Conservation (phyloP, 2,113 vertebrate species). For the Cebus imitator region DNA sequence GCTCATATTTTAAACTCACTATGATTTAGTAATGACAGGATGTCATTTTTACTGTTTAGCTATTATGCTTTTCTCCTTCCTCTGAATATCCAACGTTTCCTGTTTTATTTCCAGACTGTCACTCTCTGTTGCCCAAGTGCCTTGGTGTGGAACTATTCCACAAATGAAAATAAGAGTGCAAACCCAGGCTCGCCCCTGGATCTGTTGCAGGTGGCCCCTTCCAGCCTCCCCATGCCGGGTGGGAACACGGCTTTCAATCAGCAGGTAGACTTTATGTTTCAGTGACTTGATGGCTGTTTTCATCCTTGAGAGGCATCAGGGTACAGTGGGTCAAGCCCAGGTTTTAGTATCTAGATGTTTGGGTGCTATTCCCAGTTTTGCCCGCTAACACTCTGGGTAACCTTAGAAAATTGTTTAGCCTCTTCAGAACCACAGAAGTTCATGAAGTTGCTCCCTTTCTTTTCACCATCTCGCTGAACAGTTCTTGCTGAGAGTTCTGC, state of each 20-base stretch:
- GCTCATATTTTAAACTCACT: neutral
- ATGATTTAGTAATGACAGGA: neutral
- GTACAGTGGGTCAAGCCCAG: neutral
- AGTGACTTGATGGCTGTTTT: neutral
- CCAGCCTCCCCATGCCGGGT: constrained; percentile 87
- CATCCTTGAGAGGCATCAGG: neutral
- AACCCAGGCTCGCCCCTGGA: constrained; percentile 88
- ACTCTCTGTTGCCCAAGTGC: constrained; percentile 90
- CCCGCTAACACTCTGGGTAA: neutral
- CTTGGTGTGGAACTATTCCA: constrained; percentile 90
- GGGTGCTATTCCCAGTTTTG: neutral
- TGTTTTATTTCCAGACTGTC: constrained; percentile 81
- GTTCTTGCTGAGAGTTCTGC: neutral
- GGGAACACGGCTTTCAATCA: constrained; percentile 87
- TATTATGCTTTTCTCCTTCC: neutral
- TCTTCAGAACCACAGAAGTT: neutral
- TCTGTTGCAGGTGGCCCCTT: constrained; percentile 86
- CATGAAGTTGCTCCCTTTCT: neutral
- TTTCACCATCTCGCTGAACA: too few species aligned
- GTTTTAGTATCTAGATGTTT: neutral
- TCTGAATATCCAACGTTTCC: neutral
- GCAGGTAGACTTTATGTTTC: constrained; percentile 77
- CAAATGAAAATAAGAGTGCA: constrained; percentile 82
- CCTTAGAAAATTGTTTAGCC: too few species aligned
- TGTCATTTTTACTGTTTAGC: neutral